Base-by-base conservation (phyloP, 1,140 invertebrate species). In the Ericerus pela region DNA sequence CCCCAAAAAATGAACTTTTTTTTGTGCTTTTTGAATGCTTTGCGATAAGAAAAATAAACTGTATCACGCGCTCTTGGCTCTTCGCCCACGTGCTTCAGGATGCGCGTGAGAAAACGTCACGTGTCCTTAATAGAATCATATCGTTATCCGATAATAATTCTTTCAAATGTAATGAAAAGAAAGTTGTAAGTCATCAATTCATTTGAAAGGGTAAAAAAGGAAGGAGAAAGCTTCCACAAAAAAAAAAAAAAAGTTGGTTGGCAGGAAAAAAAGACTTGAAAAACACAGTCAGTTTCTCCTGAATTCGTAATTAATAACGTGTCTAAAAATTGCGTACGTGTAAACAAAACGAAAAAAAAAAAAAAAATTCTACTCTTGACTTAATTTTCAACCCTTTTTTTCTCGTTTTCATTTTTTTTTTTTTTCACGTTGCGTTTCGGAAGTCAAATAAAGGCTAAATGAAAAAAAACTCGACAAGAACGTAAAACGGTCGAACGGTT, bases 281-380 rank as follows among this genome's bases (percentile, higher is more conserved):
- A 47, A 47, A 47, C 20, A 18, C 14, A 14, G 14, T 38, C 14
- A 3, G 14, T 38, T 38, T 18, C n/a, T n/a, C 36, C 14, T 38
- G 41, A 47, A 47, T 47, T 47, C 41, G 41, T 47, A 47, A 47
- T 47, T 47, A 47, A 47, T 47, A 51, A 51, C 41, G 26, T 57
- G 51, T 52, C 20, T 24, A 30, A 54, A 31, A 54, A 54, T 28
- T 28, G 27, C 36, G 30, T 54, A 37, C 30, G 30, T 36, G 30
- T 31, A 54, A 37, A 54, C 18, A 37, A 29, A 20, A 27, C 28
- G 11, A 28, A n/a, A n/a, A n/a, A n/a, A n/a, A n/a, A n/a, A n/a
- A n/a, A n/a, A n/a, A n/a, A n/a, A n/a, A n/a, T 37, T 56, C 47
- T 56, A 43, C 36, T 56, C 41, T 56, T 56, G 41, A 56, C 41